Evolutionary conservation across 2,113 vertebrate genomes (phyloP).

Genomic region (Varanus salvator): DNA sequence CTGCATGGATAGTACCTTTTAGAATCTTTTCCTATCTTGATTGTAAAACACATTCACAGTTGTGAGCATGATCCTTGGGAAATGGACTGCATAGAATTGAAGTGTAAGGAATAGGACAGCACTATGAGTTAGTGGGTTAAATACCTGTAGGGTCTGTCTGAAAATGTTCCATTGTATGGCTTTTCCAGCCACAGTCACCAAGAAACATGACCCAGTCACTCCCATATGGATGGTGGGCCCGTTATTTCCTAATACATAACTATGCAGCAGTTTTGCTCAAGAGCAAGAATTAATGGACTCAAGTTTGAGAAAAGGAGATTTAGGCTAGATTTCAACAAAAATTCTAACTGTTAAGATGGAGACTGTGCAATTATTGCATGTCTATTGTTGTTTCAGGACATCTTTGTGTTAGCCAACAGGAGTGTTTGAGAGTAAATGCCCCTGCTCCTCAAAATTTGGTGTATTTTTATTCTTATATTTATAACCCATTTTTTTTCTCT

Average conservation of each 20-base stretch:
- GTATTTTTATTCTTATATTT: too few relatives aligned
- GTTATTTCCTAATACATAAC: neutral
- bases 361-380: neutral
- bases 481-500: too few relatives aligned
- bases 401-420: neutral
- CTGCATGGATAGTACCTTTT: neutral
- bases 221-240: slow-evolving; percentile 10
- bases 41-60: neutral
- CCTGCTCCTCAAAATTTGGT: too few relatives aligned
- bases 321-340: neutral
- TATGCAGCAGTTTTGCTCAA: neutral
- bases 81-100: slow-evolving; percentile 4
- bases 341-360: neutral
- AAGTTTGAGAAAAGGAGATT: neutral
- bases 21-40: slow-evolving; percentile 18
- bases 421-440: neutral
- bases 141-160: neutral
- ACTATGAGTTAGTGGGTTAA: slow-evolving; percentile 6
- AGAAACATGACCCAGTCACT: slow-evolving; percentile 48
- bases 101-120: neutral
- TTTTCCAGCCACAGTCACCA: slow-evolving; percentile 67
- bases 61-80: neutral
- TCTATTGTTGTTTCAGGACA: neutral
- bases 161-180: slow-evolving; percentile 37
- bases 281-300: neutral